Evolutionary conservation across 2,797 vertebrate genomes (phyloP).

Genomic region (Microctenopoma lineatum): DNA sequence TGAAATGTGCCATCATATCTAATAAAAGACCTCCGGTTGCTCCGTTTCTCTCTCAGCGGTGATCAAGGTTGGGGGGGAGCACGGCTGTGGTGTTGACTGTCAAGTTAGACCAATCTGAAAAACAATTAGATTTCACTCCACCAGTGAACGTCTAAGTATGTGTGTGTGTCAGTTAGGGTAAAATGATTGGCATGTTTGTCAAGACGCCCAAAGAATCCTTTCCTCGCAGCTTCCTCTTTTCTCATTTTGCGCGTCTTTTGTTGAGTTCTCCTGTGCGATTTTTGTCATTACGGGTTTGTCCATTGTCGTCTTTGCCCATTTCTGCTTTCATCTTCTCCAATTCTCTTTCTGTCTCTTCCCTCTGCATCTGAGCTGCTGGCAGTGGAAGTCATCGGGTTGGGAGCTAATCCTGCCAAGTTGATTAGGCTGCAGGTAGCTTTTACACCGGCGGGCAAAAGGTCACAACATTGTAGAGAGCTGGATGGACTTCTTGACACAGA

Average conservation of each 20-base stretch:
- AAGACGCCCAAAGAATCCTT: slow-evolving; percentile 71
- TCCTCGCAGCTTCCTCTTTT: slow-evolving; percentile 65
- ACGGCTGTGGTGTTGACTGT: slow-evolving; percentile 56
- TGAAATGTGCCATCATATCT: slow-evolving; percentile 86
- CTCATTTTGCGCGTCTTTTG: slow-evolving; percentile 67
- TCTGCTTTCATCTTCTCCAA: slow-evolving; percentile 51
- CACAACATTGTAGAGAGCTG: slow-evolving; percentile 71
- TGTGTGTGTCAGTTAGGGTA: slow-evolving; percentile 44
- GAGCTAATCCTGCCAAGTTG: slow-evolving; percentile 81
- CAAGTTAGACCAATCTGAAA: slow-evolving; percentile 63
- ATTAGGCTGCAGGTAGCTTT: slow-evolving; percentile 82
- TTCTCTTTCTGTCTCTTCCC: slow-evolving; percentile 64
- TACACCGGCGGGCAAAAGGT: slow-evolving; percentile 76
- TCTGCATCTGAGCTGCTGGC: slow-evolving; percentile 59
- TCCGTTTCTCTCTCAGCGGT: slow-evolving; percentile 68
- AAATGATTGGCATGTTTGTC: slow-evolving; percentile 76
- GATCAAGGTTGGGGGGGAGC: slow-evolving; percentile 49
- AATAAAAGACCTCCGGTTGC: slow-evolving; percentile 84
- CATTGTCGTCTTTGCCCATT: slow-evolving; percentile 69
- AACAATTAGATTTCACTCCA: slow-evolving; percentile 76
- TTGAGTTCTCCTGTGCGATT: slow-evolving; percentile 56
- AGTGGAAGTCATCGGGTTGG: slow-evolving; percentile 77
- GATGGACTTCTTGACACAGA: slow-evolving; percentile 79
- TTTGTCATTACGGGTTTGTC: slow-evolving; percentile 75
- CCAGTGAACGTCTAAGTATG: slow-evolving; percentile 37